Conservation (phyloP, 2,113 vertebrate genomes). For the Apaloderma vittatum region DNA sequence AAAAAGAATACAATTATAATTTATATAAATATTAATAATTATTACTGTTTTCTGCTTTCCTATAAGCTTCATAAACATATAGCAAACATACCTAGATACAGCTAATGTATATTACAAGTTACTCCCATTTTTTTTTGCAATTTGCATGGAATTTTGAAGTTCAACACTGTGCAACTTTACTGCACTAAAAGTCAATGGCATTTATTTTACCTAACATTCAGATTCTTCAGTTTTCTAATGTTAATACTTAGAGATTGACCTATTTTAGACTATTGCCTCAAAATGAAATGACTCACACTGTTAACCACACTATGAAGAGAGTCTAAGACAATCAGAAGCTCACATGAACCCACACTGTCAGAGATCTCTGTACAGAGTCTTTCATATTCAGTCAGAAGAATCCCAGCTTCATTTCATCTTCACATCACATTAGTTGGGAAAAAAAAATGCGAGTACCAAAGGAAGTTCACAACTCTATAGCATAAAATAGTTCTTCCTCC, state of each 20-base stretch:
- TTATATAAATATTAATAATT: not conserved
- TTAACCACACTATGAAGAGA: not conserved
- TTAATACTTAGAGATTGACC: not conserved
- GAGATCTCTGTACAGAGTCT: not conserved
- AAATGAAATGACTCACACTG: not conserved
- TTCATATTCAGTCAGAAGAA: not conserved
- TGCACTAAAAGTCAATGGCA: not conserved
- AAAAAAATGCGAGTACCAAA: not conserved
- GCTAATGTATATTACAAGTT: not conserved
- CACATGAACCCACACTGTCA: not conserved
- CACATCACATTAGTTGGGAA: not conserved
- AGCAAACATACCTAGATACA: not conserved
- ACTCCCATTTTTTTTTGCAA: not conserved
- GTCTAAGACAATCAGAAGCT: not conserved
- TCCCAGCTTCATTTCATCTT: not conserved
- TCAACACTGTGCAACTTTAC: not conserved
- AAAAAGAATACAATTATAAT: not conserved
- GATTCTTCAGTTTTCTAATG: not conserved
- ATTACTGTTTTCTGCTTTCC: not conserved
- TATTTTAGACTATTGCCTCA: not conserved
- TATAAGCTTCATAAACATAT: not conserved
- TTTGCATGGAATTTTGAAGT: not conserved
- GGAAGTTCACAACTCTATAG: not conserved
- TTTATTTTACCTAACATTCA: not conserved
- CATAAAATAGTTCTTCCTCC: not conserved